Evolutionary conservation across 1,140 invertebrate species (phyloP), one percentile per base, ranked within the genome.

Genomic region (Hyles euphorbiae): DNA sequence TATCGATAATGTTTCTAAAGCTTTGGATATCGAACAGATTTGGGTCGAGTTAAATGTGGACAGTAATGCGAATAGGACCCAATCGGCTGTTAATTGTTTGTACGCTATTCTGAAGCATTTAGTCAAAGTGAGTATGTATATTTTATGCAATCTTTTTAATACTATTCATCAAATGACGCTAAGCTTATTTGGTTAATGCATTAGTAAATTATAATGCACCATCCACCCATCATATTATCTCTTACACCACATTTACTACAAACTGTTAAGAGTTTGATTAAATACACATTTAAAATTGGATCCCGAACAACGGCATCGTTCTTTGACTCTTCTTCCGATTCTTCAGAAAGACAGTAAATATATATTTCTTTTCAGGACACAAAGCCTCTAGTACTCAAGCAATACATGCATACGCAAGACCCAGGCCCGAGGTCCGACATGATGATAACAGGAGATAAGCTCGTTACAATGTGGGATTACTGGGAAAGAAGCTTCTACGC

Each of bases 61-160:
- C 40, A 76, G 63, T n/a, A 88, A 89, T 62, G 54, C 72, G 8
- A 87, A 87, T 61, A 83, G 84, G 51, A 80, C 78, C 0, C 86
- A 89, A 45, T 89, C 87, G 0, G 84, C 84, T 5, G 79, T 90
- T 3, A 88, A 85, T 44, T 89, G 89, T 55, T 73, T 90, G 57
- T 90, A 84, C 60, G 81, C 87, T 5, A 70, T 88, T 53, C 76
- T 89, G 0, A 87, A 84, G 56, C 83, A 89, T 78, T 67, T 83
- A 45, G 81, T 89, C 4, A 89, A 89, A 77, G 88, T 89, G 67
- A 70, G 69, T 62, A 36, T 46, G 2, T 40, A 47, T 9, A 33
- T 57, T 40, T 40, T 5, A 40, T 40, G 4, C 4, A 40, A 5
- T 40, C 36, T 40, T 40, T n/a, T 5, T 40, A 40, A 5, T 40